These are phyloP conservation scores for Chaunax sp. DNA, from an alignment of 2,797 vertebrate genomes.

Conservation along the genomic window DNA sequence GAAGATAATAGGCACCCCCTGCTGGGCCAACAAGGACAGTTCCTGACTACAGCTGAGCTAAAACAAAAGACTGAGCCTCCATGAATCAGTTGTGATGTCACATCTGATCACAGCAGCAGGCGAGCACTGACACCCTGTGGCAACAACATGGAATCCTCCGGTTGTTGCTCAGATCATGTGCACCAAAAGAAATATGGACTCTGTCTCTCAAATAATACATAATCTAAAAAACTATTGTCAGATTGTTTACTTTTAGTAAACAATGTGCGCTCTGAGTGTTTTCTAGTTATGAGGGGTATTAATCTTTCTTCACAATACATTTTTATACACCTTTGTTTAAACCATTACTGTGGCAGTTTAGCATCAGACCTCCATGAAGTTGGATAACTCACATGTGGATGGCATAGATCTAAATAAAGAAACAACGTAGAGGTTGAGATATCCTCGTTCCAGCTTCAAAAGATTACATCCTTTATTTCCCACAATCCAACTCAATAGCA, in stretches of 20 bases:
- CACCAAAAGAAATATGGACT: neutral
- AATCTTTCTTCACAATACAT: too few relatives aligned
- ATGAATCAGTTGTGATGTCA: slow-evolving; percentile 21
- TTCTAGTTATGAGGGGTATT: too few relatives aligned
- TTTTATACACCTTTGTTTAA: too few relatives aligned
- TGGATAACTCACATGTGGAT: neutral
- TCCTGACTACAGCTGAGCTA: slow-evolving; percentile 48
- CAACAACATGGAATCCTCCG: neutral
- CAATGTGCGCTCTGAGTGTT: too few relatives aligned
- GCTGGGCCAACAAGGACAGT: slow-evolving; percentile 38
- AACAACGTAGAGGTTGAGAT: neutral
- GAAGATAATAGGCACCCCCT: slow-evolving; percentile 68
- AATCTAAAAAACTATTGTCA: too few relatives aligned
- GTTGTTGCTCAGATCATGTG: neutral
- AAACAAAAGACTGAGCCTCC: slow-evolving; percentile 44
- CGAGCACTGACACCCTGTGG: slow-evolving; percentile 67
- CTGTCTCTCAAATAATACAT: too few relatives aligned
- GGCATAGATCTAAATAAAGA: too few relatives aligned
- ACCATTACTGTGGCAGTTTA: too few relatives aligned
- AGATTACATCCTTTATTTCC: slow-evolving; percentile 1
- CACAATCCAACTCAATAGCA: neutral
- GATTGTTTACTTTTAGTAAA: too few relatives aligned
- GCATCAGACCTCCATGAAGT: too few relatives aligned
- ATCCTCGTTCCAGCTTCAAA: neutral
- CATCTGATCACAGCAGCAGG: slow-evolving; percentile 29